phyloP scores from a whole-genome alignment of 2,888 invertebrate genomes.

The Zygothrica quintamaculata region DNA sequence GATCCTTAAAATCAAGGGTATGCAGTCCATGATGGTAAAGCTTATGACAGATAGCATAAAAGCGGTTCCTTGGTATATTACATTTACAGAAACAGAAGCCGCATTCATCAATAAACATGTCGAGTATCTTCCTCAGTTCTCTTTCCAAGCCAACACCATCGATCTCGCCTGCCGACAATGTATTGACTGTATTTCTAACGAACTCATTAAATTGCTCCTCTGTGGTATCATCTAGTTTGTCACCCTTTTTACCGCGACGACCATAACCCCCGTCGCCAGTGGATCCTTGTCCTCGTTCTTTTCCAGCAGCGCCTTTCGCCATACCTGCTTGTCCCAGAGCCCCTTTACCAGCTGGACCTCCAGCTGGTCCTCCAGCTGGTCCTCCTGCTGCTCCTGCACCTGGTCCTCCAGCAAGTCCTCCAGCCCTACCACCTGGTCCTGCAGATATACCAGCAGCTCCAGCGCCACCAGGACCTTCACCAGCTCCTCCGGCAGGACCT shows the following conservation, averaged over 20 bases:
- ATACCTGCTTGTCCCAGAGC: background rate
- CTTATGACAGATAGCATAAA: slow-evolving; percentile 79
- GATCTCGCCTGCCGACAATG: slow-evolving; percentile 60
- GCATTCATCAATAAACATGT: slow-evolving; percentile 77
- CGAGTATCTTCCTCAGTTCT: slow-evolving; percentile 76
- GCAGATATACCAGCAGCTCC: background rate
- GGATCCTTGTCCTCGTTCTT: no score
- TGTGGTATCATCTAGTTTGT: slow-evolving; percentile 35
- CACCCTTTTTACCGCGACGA: slow-evolving; percentile 13
- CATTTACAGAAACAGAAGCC: slow-evolving; percentile 77
- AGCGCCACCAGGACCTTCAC: no score
- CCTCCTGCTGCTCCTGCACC: slow-evolving; percentile 5
- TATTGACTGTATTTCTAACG: slow-evolving; percentile 62
- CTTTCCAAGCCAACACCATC: slow-evolving; percentile 72
- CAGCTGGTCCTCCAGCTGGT: background rate
- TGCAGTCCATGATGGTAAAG: slow-evolving; percentile 79
- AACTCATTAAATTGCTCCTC: slow-evolving; percentile 65
- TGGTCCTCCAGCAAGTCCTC: slow-evolving; percentile 9
- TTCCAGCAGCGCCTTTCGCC: background rate
- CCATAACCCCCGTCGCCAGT: background rate
- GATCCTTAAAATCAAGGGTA: slow-evolving; percentile 73
- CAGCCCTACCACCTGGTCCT: background rate
- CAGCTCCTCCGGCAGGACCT: background rate
- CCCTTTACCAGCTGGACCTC: background rate
- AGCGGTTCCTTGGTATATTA: slow-evolving; percentile 72